These are phyloP conservation scores for Calosoma granatense DNA, from an alignment of 1,140 invertebrate species.

Conservation along the genomic window DNA sequence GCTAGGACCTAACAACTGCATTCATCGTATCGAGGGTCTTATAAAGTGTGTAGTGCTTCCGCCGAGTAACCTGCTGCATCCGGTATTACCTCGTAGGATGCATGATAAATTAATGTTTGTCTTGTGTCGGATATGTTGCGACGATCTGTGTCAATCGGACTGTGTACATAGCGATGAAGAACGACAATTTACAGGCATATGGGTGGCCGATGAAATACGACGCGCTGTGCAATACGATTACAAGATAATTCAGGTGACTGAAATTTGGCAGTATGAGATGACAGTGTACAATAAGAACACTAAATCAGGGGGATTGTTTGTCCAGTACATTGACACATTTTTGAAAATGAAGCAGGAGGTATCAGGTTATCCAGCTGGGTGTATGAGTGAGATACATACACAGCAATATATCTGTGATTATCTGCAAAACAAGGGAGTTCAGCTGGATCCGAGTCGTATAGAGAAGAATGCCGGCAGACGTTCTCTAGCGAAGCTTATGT, in stretches of 20 bases:
- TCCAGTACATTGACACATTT: constrained; percentile 27
- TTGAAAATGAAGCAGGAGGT: constrained; percentile 31
- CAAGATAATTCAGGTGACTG: constrained; percentile 27
- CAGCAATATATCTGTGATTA: constrained; percentile 29
- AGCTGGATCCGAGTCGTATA: constrained; percentile 28
- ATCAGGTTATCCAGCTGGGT: constrained; percentile 25
- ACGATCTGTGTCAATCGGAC: constrained; percentile 1
- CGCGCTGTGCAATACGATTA: constrained; percentile 31
- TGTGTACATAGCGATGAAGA: constrained; percentile 26
- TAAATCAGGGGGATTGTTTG: constrained; percentile 24
- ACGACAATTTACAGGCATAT: constrained; percentile 29
- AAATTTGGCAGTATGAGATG: constrained; percentile 32
- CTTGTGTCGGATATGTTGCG: constrained; percentile 23
- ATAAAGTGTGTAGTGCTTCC: constrained; percentile 27
- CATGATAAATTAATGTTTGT: constrained; percentile 27
- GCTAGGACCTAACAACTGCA: no score
- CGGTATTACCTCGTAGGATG: constrained; percentile 23
- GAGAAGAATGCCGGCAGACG: constrained; percentile 29
- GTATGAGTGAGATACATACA: constrained; percentile 22
- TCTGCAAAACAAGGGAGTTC: constrained; percentile 28
- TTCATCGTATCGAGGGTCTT: constrained; percentile 19
- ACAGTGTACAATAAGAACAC: constrained; percentile 19
- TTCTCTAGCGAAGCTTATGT: constrained; percentile 26
- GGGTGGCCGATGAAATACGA: no score
- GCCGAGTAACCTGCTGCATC: constrained; percentile 25